phyloP scores from a whole-genome alignment of 2,888 invertebrate genomes.

The Dastarcus helophoroides region DNA sequence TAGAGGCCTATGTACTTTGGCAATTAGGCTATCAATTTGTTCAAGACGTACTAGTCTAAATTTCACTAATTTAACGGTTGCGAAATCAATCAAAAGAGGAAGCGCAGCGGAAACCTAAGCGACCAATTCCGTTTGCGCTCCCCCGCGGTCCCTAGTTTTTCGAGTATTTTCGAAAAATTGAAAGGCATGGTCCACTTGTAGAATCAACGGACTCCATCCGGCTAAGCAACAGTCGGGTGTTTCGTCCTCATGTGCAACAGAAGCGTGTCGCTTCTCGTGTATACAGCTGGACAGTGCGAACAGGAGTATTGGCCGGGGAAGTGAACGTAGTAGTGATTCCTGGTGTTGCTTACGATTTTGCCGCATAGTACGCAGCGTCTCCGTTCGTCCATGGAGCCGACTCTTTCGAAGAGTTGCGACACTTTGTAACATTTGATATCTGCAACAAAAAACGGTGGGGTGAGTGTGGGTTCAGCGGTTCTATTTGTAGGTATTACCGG shows the following conservation, averaged over 20 bases:
- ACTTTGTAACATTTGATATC: slow-evolving; percentile 45
- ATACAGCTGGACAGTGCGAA: slow-evolving; percentile 46
- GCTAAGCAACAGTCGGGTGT: slow-evolving; percentile 39
- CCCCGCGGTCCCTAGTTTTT: no score
- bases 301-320: slow-evolving; percentile 49
- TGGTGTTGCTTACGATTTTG: slow-evolving; percentile 49
- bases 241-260: slow-evolving; percentile 47
- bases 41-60: no score
- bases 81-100: no score
- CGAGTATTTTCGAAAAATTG: no score
- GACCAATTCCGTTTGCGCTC: no score
- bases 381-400: slow-evolving; percentile 45
- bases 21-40: no score
- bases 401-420: slow-evolving; percentile 48
- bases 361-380: slow-evolving; percentile 48
- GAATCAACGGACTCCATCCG: no score
- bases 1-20: no score
- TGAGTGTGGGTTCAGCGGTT: slow-evolving; percentile 1
- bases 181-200: no score
- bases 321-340: slow-evolving; percentile 51
- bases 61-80: no score
- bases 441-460: no score
- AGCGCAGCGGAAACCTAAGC: no score
- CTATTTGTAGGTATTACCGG: slow-evolving; percentile 3
- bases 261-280: slow-evolving; percentile 47